Base-by-base conservation (phyloP, 2,888 invertebrate species). In the Antitype chi region DNA sequence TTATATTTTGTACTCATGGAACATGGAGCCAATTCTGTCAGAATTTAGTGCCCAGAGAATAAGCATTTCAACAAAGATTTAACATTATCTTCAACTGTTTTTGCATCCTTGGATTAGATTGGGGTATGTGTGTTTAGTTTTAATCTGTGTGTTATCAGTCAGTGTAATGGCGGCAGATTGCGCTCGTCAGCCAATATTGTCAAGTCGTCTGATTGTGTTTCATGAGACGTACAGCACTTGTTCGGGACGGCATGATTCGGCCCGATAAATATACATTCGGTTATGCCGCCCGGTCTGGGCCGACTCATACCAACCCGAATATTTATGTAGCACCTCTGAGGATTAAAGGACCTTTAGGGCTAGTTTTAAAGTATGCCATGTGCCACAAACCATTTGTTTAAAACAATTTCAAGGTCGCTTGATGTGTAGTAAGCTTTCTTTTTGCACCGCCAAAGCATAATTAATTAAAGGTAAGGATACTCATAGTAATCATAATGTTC, bases 21-120 rank as follows among this genome's bases (percentile, higher is more conserved):
- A 55, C 57, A 52, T 80, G 52, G n/a, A 52, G 43, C 73, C 17
- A 15, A 64, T 53, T 52, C 9, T 64, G 28, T 53, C 49, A 11
- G 8, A 49, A 38, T 47, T 1, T 47, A 28, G 13, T 32, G 28
- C 43, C 13, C 17, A 52, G 38, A 73, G 23, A 80, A 55, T 70
- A 47, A 11, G 43, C 43, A 52, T 77, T 4, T 13, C 13, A 59
- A 70, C 15, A 20, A 67, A 66, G n/a, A 78, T 47, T 75, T 68
- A 75, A 74, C 73, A 69, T 64, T 74, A 71, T 83, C 77, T 90
- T 88, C 84, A 89, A 82, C 91, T 93, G 89, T 81, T 93, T 93
- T 93, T 87, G 85, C 86, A 59, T 89, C 84, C 88, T 90, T 90
- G 94, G 94, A 95, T 88, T 85, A 96, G 96, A 92, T 94, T 93